Evolutionary conservation across 2,888 invertebrate genomes (phyloP).

Genomic region (Melipona beecheii): DNA sequence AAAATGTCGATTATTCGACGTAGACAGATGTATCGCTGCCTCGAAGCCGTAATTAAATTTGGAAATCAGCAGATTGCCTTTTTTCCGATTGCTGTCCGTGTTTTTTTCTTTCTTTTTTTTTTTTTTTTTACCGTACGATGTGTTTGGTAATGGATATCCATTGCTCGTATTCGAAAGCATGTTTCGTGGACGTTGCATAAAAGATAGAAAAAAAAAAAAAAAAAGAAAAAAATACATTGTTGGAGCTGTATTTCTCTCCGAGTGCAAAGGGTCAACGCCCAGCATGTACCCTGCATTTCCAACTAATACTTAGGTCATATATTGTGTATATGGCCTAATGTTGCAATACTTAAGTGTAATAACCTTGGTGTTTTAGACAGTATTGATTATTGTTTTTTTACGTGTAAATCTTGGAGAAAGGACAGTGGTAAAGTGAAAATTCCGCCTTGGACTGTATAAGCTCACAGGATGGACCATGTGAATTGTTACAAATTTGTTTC

Average conservation of each 20-base stretch:
- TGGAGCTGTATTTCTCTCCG: constrained; percentile 79
- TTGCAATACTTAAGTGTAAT: constrained; percentile 78
- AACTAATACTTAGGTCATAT: constrained; percentile 61
- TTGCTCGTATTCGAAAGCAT: not conserved
- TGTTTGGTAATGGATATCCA: not conserved
- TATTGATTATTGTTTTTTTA: constrained; percentile 78
- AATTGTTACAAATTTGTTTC: constrained; percentile 25
- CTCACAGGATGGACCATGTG: constrained; percentile 48
- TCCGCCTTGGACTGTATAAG: constrained; percentile 51
- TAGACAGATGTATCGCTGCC: constrained; percentile 10
- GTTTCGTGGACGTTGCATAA: not conserved
- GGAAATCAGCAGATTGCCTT: not conserved
- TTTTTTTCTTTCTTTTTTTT: not conserved
- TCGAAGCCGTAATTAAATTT: not conserved
- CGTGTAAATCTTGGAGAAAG: constrained; percentile 71
- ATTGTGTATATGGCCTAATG: constrained; percentile 69
- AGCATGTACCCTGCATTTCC: constrained; percentile 81
- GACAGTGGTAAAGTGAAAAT: constrained; percentile 54
- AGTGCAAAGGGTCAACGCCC: constrained; percentile 77
- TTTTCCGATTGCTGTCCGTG: not conserved
- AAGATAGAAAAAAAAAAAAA: not conserved
- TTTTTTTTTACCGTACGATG: not conserved
- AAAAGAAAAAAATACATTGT: not conserved
- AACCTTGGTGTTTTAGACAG: constrained; percentile 81
- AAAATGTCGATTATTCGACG: not conserved